Percentiles rank a stretch among this genome's conserved stretches.
Conservation (phyloP, 2,888 invertebrate species). For the Mythimna vitellina region DNA sequence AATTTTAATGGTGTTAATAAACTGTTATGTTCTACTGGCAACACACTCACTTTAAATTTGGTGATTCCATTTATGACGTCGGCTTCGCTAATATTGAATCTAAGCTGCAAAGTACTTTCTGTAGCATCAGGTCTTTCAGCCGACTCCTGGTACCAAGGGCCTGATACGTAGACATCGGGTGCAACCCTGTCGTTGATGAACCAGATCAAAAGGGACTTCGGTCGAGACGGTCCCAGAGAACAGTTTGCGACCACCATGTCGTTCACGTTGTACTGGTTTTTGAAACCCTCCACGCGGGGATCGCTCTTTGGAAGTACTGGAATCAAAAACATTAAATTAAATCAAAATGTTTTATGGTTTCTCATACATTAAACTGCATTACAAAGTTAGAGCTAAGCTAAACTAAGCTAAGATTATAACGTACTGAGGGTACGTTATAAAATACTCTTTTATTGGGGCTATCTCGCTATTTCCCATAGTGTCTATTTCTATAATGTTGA, state of each 20-base stretch:
- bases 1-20: not conserved
- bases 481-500: too few species aligned
- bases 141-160: slow-evolving; percentile 88
- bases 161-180: slow-evolving; percentile 84
- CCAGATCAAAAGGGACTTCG: slow-evolving; percentile 95
- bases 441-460: too few species aligned
- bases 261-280: slow-evolving; percentile 93
- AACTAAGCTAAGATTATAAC: too few species aligned
- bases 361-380: too few species aligned
- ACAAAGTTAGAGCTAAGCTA: not conserved
- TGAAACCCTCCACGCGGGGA: slow-evolving; percentile 95
- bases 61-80: slow-evolving; percentile 95
- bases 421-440: not conserved
- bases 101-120: slow-evolving; percentile 93
- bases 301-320: slow-evolving; percentile 94
- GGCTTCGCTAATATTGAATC: slow-evolving; percentile 93
- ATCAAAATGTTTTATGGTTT: not conserved
- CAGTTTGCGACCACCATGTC: slow-evolving; percentile 95
- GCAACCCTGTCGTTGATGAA: slow-evolving; percentile 94
- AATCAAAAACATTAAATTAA: slow-evolving; percentile 64
- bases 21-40: not conserved
- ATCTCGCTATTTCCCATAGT: too few species aligned
- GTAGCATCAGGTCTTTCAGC: slow-evolving; percentile 91
- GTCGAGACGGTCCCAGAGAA: slow-evolving; percentile 95
- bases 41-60: slow-evolving; percentile 92